A percentile compares a stretch with the other conserved stretches of the same genome.
Conservation (phyloP, 2,888 invertebrate species). For the Chaitophorus viminalis region DNA sequence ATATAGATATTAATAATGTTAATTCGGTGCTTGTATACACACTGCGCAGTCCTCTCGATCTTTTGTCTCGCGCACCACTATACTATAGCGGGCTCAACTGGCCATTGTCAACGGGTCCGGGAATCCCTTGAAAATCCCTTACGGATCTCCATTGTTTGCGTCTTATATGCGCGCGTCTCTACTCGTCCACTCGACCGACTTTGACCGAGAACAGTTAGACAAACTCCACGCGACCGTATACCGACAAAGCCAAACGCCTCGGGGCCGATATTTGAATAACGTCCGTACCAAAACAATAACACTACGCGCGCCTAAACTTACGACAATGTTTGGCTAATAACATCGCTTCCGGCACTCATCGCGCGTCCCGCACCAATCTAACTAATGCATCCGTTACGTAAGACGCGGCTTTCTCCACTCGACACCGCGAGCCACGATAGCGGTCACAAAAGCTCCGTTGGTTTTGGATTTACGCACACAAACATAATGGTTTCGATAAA, state of each 20-base stretch:
- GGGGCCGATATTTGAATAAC: constrained; percentile 36
- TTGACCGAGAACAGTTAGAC: constrained; percentile 19
- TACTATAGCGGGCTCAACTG: no score
- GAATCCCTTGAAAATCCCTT: not conserved
- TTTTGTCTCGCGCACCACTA: not conserved
- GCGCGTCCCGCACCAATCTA: constrained; percentile 26
- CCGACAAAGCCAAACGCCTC: constrained; percentile 54
- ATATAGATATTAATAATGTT: no score
- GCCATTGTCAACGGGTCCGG: constrained; percentile 5
- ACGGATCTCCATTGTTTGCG: constrained; percentile 22
- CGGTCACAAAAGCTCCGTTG: constrained; percentile 2
- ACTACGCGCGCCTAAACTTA: not conserved
- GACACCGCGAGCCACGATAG: not conserved
- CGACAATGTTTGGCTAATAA: constrained; percentile 56
- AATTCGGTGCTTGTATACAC: no score
- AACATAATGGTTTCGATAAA: no score
- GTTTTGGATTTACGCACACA: no score
- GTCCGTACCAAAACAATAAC: constrained; percentile 42
- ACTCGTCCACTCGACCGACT: constrained; percentile 23
- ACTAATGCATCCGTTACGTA: constrained; percentile 47
- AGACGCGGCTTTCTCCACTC: not conserved
- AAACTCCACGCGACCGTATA: constrained; percentile 12
- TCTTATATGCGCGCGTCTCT: constrained; percentile 19
- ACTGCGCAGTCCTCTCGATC: not conserved
- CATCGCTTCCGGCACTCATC: constrained; percentile 37